Base-by-base conservation (phyloP, 35 echinoderm and acorn worm genomes). In the Amphiura filiformis region DNA sequence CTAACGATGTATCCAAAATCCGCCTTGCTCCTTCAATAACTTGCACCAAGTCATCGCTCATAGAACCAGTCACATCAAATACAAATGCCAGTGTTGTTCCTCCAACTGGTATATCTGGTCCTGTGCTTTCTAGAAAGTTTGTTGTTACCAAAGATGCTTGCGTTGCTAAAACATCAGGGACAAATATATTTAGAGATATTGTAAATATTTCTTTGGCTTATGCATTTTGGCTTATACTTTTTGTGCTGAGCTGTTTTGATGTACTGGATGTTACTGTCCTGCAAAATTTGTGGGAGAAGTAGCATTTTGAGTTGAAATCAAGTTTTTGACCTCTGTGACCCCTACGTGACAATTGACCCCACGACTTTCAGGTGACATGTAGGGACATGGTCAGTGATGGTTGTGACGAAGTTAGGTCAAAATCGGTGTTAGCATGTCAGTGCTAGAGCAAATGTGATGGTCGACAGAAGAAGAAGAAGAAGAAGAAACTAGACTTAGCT, bases 1-100 rank as follows among this genome's bases (percentile, higher is more conserved):
- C 49, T 22, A 94, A 82, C 17, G 87, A 92, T 34, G 93, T 90
- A 28, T 90, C 87, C 76, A 99, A 82, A 87, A 99, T 99, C 57
- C 90, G 91, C 32, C 65, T 88, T 28, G 96, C 96, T 49, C 96
- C 96, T 77, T 94, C 96, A 9, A 92, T 94, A 32, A 99, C 96
- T 84, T 99, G 92, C 30, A 84, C 47, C 30, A 94, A 75, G 44
- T 99, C 96, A 84, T 99, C 96, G 70, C 86, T 89, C 96, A 99
- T 99, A 37, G 96, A 99, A 92, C 96, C 0, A 92, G 17, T 26
- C 14, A 82, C 87, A 80, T 98, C 93, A 80, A 70, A 99, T 95
- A 99, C 96, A 94, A 99, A 99, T 31, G 93, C 89, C 38, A 99
- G 76, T n/a, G 96, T 89, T 20, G 96, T 84, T 77, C 0, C 87